A percentile compares a stretch with the other conserved stretches of the same genome.
phyloP scores from a whole-genome alignment of 2,113 vertebrate species.

The Morphnarchus princeps region DNA sequence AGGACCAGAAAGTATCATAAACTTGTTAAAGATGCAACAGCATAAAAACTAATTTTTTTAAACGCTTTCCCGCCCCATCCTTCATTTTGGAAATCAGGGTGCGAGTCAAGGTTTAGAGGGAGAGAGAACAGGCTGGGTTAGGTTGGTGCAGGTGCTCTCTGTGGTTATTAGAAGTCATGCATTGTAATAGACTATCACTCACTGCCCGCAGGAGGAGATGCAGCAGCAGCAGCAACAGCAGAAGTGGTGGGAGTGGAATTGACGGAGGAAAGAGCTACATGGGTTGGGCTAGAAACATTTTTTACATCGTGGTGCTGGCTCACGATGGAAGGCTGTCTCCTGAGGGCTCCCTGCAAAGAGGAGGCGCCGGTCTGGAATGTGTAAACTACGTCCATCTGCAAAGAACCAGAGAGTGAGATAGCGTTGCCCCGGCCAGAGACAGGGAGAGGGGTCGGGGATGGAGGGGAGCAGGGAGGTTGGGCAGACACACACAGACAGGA shows the following conservation, averaged over 20 bases:
- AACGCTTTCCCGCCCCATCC: constrained; percentile 18
- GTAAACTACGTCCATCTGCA: constrained; percentile 99
- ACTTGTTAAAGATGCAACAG: constrained; percentile 16
- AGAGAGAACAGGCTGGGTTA: constrained; percentile 67
- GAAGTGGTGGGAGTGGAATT: constrained; percentile 89
- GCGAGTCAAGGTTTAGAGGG: constrained; percentile 47
- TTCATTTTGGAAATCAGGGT: constrained; percentile 8
- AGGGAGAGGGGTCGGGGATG: background rate
- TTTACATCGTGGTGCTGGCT: constrained; percentile 98
- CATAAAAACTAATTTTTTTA: background rate
- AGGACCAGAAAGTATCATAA: background rate
- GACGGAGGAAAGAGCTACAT: constrained; percentile 91
- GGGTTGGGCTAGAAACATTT: constrained; percentile 97
- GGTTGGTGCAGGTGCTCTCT: constrained; percentile 68
- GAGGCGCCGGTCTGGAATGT: constrained; percentile 97
- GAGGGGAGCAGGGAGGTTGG: background rate
- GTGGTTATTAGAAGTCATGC: constrained; percentile 79
- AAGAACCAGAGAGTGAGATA: constrained; percentile 90
- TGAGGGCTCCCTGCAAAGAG: constrained; percentile 91
- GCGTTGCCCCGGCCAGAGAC: constrained; percentile 61
- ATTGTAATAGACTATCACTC: constrained; percentile 89
- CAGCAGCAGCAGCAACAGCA: constrained; percentile 84
- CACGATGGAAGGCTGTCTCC: constrained; percentile 95
- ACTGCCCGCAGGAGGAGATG: constrained; percentile 96
- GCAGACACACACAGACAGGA: constrained; percentile 25